phyloP scores from a whole-genome alignment of 2,113 vertebrate genomes.

The Rynchops niger region DNA sequence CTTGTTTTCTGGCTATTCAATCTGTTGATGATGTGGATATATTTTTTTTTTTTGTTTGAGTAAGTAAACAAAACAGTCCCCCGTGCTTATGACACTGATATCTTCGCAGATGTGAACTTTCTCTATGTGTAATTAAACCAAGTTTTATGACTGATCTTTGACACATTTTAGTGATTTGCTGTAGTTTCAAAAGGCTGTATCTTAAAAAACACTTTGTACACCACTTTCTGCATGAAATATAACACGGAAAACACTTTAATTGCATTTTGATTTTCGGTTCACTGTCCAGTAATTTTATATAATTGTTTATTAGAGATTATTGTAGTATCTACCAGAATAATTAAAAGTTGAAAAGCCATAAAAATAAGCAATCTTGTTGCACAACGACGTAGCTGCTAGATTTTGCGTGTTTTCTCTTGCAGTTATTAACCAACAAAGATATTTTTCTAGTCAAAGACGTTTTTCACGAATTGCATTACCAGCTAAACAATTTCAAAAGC shows the following conservation, averaged over 20 bases:
- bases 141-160: not conserved
- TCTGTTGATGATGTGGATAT: not conserved
- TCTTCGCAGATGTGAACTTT: not conserved
- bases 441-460: not conserved
- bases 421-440: conserved; percentile 4
- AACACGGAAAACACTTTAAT: not conserved
- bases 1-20: not conserved
- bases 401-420: not conserved
- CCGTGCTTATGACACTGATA: not conserved
- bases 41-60: not conserved
- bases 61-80: not conserved
- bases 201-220: not conserved
- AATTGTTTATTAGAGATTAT: conserved; percentile 31
- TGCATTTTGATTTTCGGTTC: conserved; percentile 25
- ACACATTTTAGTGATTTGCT: not conserved
- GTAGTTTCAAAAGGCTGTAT: not conserved
- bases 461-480: conserved; percentile 18
- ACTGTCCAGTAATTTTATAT: conserved; percentile 7
- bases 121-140: not conserved
- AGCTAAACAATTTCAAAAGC: conserved; percentile 24
- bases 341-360: conserved; percentile 34
- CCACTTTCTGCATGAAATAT: not conserved
- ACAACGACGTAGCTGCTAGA: not conserved
- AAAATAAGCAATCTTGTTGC: not conserved
- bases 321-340: not conserved